Conservation (phyloP, 2,113 vertebrate genomes). For the Pterocles burchelli region DNA sequence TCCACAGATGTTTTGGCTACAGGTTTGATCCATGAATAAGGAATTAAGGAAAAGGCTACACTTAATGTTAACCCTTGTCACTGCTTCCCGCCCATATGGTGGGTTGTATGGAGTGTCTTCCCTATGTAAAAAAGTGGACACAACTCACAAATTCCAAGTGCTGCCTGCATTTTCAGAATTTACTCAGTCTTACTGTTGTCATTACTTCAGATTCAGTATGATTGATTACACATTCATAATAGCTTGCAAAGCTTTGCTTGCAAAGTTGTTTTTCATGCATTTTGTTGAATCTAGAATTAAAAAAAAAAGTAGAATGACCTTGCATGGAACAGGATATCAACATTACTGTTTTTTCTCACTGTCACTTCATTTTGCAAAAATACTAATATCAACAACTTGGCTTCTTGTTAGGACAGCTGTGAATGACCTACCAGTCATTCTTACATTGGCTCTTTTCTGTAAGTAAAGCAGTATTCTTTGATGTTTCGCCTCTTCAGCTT, state of each 20-base stretch:
- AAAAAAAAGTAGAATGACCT: neutral
- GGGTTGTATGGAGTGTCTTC: neutral
- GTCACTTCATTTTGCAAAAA: neutral
- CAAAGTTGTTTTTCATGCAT: neutral
- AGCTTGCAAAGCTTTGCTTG: neutral
- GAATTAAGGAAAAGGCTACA: neutral
- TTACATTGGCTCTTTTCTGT: neutral
- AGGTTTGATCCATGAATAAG: neutral
- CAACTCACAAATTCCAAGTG: neutral
- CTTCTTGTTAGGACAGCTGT: neutral
- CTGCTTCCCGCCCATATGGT: fast-evolving
- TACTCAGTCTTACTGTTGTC: neutral
- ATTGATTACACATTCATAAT: neutral
- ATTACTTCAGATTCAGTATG: neutral
- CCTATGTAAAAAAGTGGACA: neutral
- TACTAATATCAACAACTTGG: neutral
- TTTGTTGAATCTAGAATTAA: neutral
- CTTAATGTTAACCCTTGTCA: neutral
- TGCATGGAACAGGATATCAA: neutral
- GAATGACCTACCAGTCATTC: neutral
- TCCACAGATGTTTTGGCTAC: neutral
- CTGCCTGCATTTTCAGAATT: neutral
- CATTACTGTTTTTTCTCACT: neutral
- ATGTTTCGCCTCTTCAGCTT: neutral
- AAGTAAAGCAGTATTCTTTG: neutral